phyloP scores from a whole-genome alignment of 2,888 invertebrate genomes.

The Dryocosmus kuriphilus region DNA sequence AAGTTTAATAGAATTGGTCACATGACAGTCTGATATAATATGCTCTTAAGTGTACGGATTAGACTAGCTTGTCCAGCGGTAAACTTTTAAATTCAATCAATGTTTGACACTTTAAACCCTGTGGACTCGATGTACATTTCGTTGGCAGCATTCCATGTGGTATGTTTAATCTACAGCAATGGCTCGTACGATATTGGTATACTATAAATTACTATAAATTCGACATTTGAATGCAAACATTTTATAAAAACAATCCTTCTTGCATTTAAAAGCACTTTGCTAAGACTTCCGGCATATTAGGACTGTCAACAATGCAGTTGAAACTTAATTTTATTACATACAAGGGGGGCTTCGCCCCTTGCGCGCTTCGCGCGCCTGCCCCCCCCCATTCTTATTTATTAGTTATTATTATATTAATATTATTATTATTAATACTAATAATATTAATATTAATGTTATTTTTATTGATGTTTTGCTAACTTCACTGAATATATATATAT shows the following conservation, averaged over 20 bases:
- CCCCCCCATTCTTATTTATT: no score
- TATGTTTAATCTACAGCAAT: conserved; percentile 8
- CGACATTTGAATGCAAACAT: not conserved
- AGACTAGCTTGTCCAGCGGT: not conserved
- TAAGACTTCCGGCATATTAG: not conserved
- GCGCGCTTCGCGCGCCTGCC: no score
- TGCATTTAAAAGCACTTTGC: not conserved
- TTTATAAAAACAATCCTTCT: not conserved
- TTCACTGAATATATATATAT: no score
- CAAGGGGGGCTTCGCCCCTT: no score
- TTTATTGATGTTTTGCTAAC: no score
- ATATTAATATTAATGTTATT: no score
- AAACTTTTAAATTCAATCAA: conserved; percentile 17
- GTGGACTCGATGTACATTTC: conserved; percentile 27
- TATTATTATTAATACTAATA: no score
- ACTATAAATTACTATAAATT: conserved; percentile 22
- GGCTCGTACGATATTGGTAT: conserved; percentile 17
- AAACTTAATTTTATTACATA: not conserved
- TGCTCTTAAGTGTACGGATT: no score
- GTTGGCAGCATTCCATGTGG: conserved; percentile 31
- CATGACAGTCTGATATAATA: no score
- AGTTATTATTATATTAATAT: no score
- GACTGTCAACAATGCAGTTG: not conserved
- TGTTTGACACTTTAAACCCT: conserved; percentile 32
- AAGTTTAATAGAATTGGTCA: no score